Evolutionary conservation across 2,113 vertebrate genomes (phyloP).

Genomic region (Podocnemis expansa): DNA sequence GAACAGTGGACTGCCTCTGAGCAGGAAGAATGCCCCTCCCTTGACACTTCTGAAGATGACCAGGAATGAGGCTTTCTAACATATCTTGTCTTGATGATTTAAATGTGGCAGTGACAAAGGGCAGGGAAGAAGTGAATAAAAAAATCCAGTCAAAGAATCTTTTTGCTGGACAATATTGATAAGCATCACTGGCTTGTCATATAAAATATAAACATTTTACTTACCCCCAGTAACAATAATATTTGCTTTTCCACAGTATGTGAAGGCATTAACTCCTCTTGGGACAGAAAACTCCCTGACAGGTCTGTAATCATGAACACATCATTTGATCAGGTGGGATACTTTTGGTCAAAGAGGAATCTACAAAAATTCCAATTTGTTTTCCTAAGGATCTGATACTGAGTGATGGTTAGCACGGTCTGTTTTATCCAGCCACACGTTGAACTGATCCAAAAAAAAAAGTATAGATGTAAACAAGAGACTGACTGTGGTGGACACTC

Average conservation of each 20-base stretch:
- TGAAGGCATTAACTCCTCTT: slow-evolving; percentile 77
- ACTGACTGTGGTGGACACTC: neutral
- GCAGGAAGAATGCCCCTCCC: neutral
- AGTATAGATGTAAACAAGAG: neutral
- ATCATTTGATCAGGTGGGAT: neutral
- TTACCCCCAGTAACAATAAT: slow-evolving; percentile 79
- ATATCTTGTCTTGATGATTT: neutral
- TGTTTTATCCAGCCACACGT: neutral
- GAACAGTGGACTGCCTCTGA: neutral
- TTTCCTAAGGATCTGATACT: neutral
- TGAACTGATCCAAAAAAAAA: neutral
- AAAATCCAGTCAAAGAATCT: neutral
- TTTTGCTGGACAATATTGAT: neutral
- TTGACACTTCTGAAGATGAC: neutral
- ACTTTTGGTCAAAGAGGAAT: neutral
- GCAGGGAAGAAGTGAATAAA: neutral
- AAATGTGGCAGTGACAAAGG: neutral
- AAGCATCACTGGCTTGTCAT: neutral
- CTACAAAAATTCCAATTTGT: neutral
- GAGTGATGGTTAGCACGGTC: neutral
- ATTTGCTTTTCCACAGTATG: slow-evolving; percentile 78
- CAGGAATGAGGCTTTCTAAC: neutral
- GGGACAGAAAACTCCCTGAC: slow-evolving; percentile 79
- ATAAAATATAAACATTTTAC: neutral
- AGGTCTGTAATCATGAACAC: slow-evolving; percentile 66